Evolutionary conservation across 2,888 invertebrate species (phyloP).

Genomic region (Synanthedon formicaeformis): DNA sequence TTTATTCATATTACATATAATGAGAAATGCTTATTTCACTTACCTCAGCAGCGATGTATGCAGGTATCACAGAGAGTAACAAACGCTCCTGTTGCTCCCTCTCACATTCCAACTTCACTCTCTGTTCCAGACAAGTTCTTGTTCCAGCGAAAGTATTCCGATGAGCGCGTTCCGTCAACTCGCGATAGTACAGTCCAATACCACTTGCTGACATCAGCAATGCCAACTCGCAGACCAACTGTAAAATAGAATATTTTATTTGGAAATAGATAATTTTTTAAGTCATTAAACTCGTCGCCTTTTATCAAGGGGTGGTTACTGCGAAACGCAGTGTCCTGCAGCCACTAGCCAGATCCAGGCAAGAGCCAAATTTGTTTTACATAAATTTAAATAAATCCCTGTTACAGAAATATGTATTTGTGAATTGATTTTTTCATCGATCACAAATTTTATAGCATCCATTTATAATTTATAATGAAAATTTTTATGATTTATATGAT

Average conservation of each 20-base stretch:
- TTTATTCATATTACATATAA: too few relatives aligned
- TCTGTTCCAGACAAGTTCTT: constrained; percentile 88
- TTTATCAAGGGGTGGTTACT: too few relatives aligned
- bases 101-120: constrained; percentile 92
- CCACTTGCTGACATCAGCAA: constrained; percentile 83
- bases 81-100: constrained; percentile 94
- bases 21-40: constrained; percentile 22
- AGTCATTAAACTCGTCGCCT: too few relatives aligned
- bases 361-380: too few relatives aligned
- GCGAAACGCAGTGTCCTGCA: too few relatives aligned
- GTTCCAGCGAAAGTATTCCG: constrained; percentile 91
- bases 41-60: constrained; percentile 94
- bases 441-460: too few relatives aligned
- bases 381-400: too few relatives aligned
- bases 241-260: constrained; percentile 13
- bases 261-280: background rate
- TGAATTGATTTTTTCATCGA: too few relatives aligned
- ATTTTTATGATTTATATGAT: too few relatives aligned
- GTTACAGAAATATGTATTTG: too few relatives aligned
- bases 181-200: constrained; percentile 89
- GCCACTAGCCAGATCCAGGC: too few relatives aligned
- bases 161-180: constrained; percentile 88
- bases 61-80: constrained; percentile 92
- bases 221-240: constrained; percentile 83
- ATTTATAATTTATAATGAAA: too few relatives aligned